Base-by-base conservation (phyloP, 2,113 vertebrate species). In the Nothocercus julius region DNA sequence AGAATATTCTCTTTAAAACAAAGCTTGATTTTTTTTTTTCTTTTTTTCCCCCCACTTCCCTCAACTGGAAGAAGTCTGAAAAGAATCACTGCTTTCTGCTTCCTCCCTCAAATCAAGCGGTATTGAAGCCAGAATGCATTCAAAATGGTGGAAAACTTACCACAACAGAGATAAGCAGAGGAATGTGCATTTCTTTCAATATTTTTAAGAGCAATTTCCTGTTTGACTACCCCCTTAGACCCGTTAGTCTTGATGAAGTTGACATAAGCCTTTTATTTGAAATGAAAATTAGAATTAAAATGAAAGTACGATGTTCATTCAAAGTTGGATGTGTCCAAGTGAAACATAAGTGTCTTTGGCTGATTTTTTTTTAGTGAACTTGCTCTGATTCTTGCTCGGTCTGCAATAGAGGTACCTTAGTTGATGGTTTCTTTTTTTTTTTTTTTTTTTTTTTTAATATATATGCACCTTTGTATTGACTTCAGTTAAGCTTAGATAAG, bases 401-500 rank as follows among this genome's bases (percentile, higher is more conserved):
- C 18, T 92, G 15, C 32, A 74, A 17, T 85, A 63, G 56, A 56
- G 40, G 3, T 51, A 30, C 17, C 72, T 94, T 80, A 40, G 63
- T 63, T 74, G 7, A 16, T 45, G 44, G 44, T 10, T 42, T 10
- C 5, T 42, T 45, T 45, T 45, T 45, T 45, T 45, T 16, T 45
- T 45, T 17, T 6, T 18, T 45, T 45, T 17, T 45, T 45, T 45
- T 45, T 45, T 18, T n/a, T n/a, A n/a, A n/a, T n/a, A 18, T 36
- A 36, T 36, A 47, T 9, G 21, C 30, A 54, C 54, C 95, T 72
- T 56, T 68, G 49, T 16, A 11, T 42, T 92, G 44, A 77, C 67
- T 95, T 96, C 34, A 94, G 61, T 95, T 95, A 97, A 75, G n/a
- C 13, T 95, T 88, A 80, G 22, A 77, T 64, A 93, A 76, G 36